These are phyloP conservation scores for Candoia aspera DNA, from an alignment of 2,113 vertebrate species.

Conservation along the genomic window DNA sequence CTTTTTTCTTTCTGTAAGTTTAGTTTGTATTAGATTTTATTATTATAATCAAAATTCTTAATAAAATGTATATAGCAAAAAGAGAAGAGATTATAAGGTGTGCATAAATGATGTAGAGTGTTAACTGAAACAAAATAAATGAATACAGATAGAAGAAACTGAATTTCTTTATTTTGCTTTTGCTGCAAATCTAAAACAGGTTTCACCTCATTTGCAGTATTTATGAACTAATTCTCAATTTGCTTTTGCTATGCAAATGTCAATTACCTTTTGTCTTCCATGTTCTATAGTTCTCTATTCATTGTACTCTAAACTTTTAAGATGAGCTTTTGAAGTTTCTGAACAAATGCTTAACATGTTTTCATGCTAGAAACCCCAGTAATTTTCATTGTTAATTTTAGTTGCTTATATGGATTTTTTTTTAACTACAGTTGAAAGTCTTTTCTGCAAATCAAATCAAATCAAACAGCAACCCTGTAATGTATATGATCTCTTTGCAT, in stretches of 20 bases:
- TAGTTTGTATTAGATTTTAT: neutral
- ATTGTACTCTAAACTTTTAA: constrained; percentile 47
- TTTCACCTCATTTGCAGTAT: constrained; percentile 56
- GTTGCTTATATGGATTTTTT: constrained; percentile 44
- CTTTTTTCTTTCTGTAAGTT: neutral
- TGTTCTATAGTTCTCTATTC: constrained; percentile 51
- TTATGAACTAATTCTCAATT: constrained; percentile 58
- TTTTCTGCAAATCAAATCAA: constrained; percentile 41
- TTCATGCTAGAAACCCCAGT: constrained; percentile 58
- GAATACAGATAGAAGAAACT: constrained; percentile 18
- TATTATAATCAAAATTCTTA: neutral
- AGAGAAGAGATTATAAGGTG: neutral
- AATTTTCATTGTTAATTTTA: constrained; percentile 50
- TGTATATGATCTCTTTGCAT: constrained; percentile 35
- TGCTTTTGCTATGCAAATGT: constrained; percentile 63
- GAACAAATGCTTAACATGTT: constrained; percentile 46
- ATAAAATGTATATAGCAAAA: neutral
- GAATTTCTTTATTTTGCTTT: neutral
- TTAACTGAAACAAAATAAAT: neutral
- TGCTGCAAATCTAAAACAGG: constrained; percentile 34
- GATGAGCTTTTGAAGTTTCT: constrained; percentile 59
- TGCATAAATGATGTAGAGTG: neutral
- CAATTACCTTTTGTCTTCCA: constrained; percentile 61
- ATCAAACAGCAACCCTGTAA: constrained; percentile 49
- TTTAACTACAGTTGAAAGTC: constrained; percentile 46